Conservation (phyloP, 2,888 invertebrate species). For the Hirtodrosophila alboralis region DNA sequence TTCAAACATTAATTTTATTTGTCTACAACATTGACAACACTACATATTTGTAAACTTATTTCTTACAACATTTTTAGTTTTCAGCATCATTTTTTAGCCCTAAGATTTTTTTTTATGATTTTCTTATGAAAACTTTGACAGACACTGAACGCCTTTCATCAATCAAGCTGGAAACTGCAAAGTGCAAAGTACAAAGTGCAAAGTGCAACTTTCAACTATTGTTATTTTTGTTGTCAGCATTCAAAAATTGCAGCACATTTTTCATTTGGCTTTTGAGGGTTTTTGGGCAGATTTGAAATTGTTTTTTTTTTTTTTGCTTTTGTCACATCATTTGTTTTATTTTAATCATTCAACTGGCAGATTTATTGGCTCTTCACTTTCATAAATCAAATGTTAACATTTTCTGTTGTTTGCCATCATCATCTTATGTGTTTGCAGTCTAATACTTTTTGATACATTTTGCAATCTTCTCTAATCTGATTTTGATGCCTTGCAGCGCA, state of each 20-base stretch:
- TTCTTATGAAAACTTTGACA: constrained; percentile 33
- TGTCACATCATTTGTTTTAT: constrained; percentile 56
- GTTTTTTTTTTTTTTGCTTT: constrained; percentile 42
- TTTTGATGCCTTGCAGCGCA: constrained; percentile 84
- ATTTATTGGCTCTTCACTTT: constrained; percentile 58
- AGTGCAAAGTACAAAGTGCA: constrained; percentile 38
- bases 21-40: too few relatives aligned
- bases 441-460: constrained; percentile 12
- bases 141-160: constrained; percentile 47
- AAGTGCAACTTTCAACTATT: constrained; percentile 28
- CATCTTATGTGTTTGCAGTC: constrained; percentile 31
- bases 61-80: not conserved
- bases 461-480: constrained; percentile 23
- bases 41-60: too few relatives aligned
- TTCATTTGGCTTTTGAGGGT: constrained; percentile 43
- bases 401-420: constrained; percentile 36
- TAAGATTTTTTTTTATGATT: constrained; percentile 14
- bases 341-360: constrained; percentile 42
- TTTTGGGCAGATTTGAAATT: constrained; percentile 19
- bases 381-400: constrained; percentile 56
- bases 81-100: not conserved
- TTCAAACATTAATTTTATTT: too few relatives aligned
- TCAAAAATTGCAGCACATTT: constrained; percentile 47
- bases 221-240: constrained; percentile 37
- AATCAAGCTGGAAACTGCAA: constrained; percentile 50